These are phyloP conservation scores for Chymomyza fuscimana DNA, from an alignment of 2,888 invertebrate genomes.

Conservation along the genomic window DNA sequence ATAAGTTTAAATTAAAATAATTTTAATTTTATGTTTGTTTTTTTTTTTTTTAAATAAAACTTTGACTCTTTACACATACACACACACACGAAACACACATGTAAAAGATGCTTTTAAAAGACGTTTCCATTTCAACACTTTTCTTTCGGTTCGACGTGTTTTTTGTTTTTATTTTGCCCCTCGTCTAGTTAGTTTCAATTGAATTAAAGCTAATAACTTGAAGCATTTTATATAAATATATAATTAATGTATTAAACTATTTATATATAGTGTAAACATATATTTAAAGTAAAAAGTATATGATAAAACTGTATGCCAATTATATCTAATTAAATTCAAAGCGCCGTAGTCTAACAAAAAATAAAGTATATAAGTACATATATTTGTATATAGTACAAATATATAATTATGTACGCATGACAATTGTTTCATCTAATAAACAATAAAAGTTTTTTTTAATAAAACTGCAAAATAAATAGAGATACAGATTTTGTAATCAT, in stretches of 20 bases:
- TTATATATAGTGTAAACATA: conserved; percentile 5
- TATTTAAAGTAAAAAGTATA: not conserved
- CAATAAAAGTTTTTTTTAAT: conserved; percentile 29
- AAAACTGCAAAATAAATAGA: conserved; percentile 17
- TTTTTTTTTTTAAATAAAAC: not conserved
- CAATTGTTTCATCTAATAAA: conserved; percentile 22
- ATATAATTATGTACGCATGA: conserved; percentile 34
- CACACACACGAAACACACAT: not conserved
- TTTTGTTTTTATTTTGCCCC: conserved; percentile 10
- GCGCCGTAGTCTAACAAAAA: conserved; percentile 2
- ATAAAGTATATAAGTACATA: conserved; percentile 20
- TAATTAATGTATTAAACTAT: conserved; percentile 2
- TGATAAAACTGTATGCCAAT: conserved; percentile 36
- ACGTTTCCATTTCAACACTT: no score
- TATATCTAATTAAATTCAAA: conserved; percentile 41
- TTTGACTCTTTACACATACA: not conserved
- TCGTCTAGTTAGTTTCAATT: conserved; percentile 42
- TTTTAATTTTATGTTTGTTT: no score
- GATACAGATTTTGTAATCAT: not conserved
- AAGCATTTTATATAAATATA: conserved; percentile 21
- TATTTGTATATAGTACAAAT: conserved; percentile 19
- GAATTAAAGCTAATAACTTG: conserved; percentile 17
- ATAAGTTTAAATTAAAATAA: not conserved
- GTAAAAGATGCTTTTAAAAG: no score
- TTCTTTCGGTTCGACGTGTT: not conserved